These are phyloP conservation scores for Gymnogyps californianus DNA, from an alignment of 2,113 vertebrate genomes.

Conservation along the genomic window DNA sequence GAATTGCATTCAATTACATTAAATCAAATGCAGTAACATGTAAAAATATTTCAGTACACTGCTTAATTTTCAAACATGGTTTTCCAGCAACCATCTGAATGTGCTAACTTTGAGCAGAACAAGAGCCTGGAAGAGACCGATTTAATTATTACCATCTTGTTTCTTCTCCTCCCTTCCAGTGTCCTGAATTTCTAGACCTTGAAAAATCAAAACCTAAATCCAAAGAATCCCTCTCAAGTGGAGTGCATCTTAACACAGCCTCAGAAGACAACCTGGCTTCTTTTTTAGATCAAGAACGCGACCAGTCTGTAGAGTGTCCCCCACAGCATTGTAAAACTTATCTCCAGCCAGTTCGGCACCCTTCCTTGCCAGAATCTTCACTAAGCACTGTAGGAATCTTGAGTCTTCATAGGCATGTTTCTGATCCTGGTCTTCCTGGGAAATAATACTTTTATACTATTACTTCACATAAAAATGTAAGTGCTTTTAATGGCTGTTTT, in stretches of 20 bases:
- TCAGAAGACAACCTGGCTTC: constrained; percentile 85
- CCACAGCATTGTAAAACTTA: constrained; percentile 77
- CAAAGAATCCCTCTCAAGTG: constrained; percentile 87
- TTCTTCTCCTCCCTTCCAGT: constrained; percentile 73
- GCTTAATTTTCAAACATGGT: neutral
- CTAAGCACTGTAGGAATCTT: constrained; percentile 74
- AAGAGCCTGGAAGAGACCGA: neutral
- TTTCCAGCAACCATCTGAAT: neutral
- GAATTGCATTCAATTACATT: neutral
- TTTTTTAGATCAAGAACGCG: constrained; percentile 75
- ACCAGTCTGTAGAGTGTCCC: constrained; percentile 63
- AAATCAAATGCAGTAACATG: neutral
- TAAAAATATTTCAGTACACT: neutral
- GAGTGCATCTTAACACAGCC: constrained; percentile 75
- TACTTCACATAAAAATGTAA: constrained; percentile 77
- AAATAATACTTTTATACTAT: constrained; percentile 84
- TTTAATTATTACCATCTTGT: neutral
- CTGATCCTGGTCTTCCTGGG: constrained; percentile 87
- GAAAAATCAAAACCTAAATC: constrained; percentile 85
- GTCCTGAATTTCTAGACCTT: constrained; percentile 79
- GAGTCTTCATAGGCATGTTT: constrained; percentile 88
- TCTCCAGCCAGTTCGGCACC: constrained; percentile 81
- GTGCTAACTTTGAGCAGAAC: constrained; percentile 10
- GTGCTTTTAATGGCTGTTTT: constrained; percentile 85
- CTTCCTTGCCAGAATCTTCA: constrained; percentile 81